Evolutionary conservation across 2,888 invertebrate genomes (phyloP).

Genomic region (Microctonus aethiopoides): DNA sequence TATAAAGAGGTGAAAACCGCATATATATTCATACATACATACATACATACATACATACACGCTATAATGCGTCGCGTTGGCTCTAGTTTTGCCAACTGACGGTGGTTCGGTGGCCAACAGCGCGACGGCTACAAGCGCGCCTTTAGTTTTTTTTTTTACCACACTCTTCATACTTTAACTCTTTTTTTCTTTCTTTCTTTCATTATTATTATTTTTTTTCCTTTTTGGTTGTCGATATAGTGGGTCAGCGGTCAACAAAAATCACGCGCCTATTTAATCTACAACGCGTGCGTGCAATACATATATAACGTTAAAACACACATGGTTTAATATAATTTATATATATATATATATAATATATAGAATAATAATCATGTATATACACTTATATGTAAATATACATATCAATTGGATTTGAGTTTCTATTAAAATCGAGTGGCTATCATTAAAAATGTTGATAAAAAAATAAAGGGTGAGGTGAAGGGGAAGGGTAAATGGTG

Average conservation of each 20-base stretch:
- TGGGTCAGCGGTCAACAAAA: conserved; percentile 47
- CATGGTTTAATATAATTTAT: conserved; percentile 1
- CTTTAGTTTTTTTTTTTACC: not conserved
- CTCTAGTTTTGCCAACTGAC: conserved; percentile 1
- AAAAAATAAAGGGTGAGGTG: conserved; percentile 1
- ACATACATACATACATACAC: not conserved
- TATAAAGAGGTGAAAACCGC: not conserved
- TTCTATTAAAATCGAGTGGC: not conserved
- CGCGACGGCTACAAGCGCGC: not conserved
- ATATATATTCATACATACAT: not conserved
- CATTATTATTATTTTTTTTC: not conserved
- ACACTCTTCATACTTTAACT: too few species aligned
- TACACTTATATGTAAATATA: conserved; percentile 27
- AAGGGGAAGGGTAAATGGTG: not conserved
- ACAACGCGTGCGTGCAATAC: conserved; percentile 32
- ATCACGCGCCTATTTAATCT: conserved; percentile 39
- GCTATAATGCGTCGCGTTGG: conserved; percentile 3
- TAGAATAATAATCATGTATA: not conserved
- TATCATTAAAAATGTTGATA: conserved; percentile 1
- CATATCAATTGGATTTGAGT: not conserved
- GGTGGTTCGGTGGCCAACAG: not conserved
- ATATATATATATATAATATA: conserved; percentile 19
- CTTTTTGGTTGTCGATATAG: conserved; percentile 34
- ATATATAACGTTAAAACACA: not conserved
- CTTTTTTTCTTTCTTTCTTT: not conserved